Base-by-base conservation (phyloP, 1,140 invertebrate species). In the Triops longicaudatus region DNA sequence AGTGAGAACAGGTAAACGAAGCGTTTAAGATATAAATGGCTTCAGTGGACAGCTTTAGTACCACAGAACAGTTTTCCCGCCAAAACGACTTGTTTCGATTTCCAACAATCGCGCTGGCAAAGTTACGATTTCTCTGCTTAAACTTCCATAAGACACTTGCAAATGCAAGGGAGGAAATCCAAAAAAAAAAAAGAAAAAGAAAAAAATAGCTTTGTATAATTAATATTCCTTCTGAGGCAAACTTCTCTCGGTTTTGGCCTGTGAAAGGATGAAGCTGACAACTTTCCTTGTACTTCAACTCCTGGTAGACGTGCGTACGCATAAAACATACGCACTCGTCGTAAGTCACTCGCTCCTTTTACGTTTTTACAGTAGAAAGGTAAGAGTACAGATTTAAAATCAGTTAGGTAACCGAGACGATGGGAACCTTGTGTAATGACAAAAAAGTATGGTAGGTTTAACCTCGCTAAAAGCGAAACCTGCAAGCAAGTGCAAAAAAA, bases 261-360 rank as follows among this genome's bases (percentile, higher is more conserved):
- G 50, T 63, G 6, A 63, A 63, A 63, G 22, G 50, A 63, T 63
- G 50, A 63, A 22, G 22, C 50, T 4, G 50, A 63, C 14, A 63
- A 63, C 50, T 63, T 22, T 22, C 50, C 22, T 63, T 63, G 50
- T 17, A 63, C 14, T n/a, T n/a, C n/a, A 22, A 17, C 14, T 17
- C n/a, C n/a, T n/a, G n/a, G 50, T 17, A 17, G 22, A 17, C 50
- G 50, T 63, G 50, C 22, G 50, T n/a, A 22, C 22, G 50, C 50
- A 63, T 63, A 63, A 63, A 63, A 63, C 50, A 14, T 63, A 63
- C 50, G 50, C 50, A 63, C 50, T 63, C 14, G 50, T 63, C 14
- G 50, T 14, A 37, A 37, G 31, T 37, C 7, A 37, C 31, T 37
- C 31, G 31, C 31, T 37, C n/a, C n/a, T n/a, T 37, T 7, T 37